These are phyloP conservation scores for Stercorarius parasiticus DNA, from an alignment of 2,113 vertebrate genomes.

Conservation along the genomic window DNA sequence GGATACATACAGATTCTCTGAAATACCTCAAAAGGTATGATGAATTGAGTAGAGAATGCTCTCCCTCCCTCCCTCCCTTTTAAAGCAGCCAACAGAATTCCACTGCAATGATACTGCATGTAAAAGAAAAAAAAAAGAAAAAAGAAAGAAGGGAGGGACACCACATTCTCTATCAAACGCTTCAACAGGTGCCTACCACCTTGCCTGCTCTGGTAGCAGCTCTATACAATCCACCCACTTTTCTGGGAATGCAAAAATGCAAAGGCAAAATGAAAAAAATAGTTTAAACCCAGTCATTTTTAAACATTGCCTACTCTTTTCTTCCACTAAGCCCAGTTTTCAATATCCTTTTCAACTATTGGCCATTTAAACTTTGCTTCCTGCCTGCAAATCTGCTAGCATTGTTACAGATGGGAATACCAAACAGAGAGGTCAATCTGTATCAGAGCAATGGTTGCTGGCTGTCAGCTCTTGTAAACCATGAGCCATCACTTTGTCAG, in stretches of 20 bases:
- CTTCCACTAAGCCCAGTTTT: not conserved
- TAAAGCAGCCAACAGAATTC: not conserved
- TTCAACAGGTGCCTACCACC: not conserved
- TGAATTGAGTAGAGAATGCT: not conserved
- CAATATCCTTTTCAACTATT: not conserved
- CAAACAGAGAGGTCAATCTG: not conserved
- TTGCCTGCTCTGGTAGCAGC: not conserved
- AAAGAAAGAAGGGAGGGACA: not conserved
- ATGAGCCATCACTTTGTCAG: not conserved
- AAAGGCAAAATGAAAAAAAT: not conserved
- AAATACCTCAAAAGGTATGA: not conserved
- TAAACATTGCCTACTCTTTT: not conserved
- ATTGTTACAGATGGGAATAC: not conserved
- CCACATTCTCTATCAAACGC: not conserved
- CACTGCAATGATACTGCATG: accelerated
- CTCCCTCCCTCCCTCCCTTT: not conserved
- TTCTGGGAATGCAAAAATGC: not conserved
- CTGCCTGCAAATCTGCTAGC: not conserved
- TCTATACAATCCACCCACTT: not conserved
- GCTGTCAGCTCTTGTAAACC: not conserved
- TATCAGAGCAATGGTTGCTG: not conserved
- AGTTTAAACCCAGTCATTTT: not conserved
- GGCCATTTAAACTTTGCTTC: no score
- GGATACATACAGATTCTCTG: not conserved
- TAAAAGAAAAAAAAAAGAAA: not conserved